Evolutionary conservation across 2,113 vertebrate genomes (phyloP).

Genomic region (Salvator merianae): DNA sequence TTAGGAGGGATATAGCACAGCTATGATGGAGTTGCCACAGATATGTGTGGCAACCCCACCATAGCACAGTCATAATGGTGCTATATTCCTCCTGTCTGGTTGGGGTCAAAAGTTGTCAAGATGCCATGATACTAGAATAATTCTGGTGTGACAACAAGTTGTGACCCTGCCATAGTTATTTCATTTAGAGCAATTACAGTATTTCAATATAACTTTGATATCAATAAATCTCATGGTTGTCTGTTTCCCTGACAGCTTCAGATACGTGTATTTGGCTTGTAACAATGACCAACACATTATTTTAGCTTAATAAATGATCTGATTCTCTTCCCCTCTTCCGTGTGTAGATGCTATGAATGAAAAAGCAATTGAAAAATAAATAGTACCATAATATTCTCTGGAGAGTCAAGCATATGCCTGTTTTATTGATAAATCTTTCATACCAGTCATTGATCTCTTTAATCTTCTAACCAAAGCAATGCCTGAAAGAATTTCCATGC

Average conservation of each 20-base stretch:
- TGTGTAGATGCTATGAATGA: background rate
- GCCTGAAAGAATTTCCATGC: background rate
- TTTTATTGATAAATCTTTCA: background rate
- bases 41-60: no score
- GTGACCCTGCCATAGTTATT: background rate
- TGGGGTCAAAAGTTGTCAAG: no score
- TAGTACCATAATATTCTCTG: background rate
- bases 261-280: background rate
- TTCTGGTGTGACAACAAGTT: no score
- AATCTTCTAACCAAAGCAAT: background rate
- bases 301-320: slow-evolving; percentile 19
- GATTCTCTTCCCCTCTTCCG: background rate
- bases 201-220: background rate
- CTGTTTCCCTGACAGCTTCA: background rate
- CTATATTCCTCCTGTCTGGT: no score
- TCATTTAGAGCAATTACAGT: slow-evolving; percentile 10
- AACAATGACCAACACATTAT: slow-evolving; percentile 10
- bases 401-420: background rate
- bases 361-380: background rate
- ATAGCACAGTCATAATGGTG: no score
- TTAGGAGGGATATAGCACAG: no score
- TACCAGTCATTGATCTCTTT: background rate
- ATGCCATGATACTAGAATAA: no score
- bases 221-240: slow-evolving; percentile 16
- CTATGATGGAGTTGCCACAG: no score